phyloP scores from a whole-genome alignment of 1,140 invertebrate genomes.

The Microplitis mediator region DNA sequence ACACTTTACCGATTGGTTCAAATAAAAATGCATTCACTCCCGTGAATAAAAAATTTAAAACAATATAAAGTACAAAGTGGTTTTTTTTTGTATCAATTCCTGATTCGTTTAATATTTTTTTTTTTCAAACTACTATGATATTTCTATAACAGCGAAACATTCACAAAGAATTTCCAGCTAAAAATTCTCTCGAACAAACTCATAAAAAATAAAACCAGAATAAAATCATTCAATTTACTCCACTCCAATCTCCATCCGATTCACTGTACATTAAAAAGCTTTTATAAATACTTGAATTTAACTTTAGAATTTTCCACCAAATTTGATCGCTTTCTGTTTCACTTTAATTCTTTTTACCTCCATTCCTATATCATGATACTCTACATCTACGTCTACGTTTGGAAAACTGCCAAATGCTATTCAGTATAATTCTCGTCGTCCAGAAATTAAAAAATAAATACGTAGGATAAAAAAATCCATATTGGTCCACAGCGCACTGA shows the following conservation, averaged over 20 bases:
- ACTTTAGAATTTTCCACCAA: slow-evolving; percentile 15
- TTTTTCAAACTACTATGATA: too few species aligned
- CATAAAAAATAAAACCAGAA: neutral
- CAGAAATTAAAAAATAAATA: neutral
- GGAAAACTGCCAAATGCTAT: slow-evolving; percentile 18
- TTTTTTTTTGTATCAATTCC: too few species aligned
- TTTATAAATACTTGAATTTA: neutral
- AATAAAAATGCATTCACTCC: too few species aligned
- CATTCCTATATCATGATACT: neutral
- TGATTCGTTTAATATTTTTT: too few species aligned
- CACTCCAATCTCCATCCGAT: neutral
- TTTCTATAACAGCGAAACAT: too few species aligned
- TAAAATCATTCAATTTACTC: neutral
- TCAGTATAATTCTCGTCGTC: slow-evolving; percentile 18
- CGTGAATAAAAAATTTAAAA: too few species aligned
- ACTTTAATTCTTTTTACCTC: neutral
- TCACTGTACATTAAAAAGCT: too few species aligned
- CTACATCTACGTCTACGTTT: neutral
- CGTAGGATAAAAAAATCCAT: neutral
- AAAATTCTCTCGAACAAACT: neutral
- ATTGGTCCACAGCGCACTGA: slow-evolving; percentile 12
- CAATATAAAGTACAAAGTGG: too few species aligned
- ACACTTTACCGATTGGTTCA: too few species aligned
- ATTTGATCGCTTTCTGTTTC: slow-evolving; percentile 18
- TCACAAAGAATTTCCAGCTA: too few species aligned